Evolutionary conservation across 23 tunicate species (phyloP).

Genomic region (Styela clava): DNA sequence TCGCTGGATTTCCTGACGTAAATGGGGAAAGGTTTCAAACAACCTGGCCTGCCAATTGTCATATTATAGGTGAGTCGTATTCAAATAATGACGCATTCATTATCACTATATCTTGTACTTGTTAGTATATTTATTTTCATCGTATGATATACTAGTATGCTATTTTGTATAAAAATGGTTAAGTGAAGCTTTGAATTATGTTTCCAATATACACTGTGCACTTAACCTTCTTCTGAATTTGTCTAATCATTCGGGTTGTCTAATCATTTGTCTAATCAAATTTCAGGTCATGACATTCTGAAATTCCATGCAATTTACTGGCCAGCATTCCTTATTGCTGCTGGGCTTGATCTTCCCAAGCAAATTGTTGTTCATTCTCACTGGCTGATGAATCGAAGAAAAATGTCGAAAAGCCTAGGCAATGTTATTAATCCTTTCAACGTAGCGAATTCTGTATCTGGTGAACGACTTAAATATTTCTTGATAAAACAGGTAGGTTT

Average conservation of each 20-base stretch:
- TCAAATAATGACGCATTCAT: neutral
- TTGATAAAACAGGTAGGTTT: slow-evolving; percentile 29
- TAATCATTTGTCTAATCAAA: neutral
- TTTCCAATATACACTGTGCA: too few relatives aligned
- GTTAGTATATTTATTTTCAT: too few relatives aligned
- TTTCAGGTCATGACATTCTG: slow-evolving; percentile 56
- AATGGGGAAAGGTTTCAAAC: neutral
- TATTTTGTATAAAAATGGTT: too few relatives aligned
- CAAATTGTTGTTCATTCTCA: slow-evolving; percentile 73
- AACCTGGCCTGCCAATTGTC: slow-evolving; percentile 91
- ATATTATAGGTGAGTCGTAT: slow-evolving; percentile 45
- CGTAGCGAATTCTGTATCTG: slow-evolving; percentile 27
- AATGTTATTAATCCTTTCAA: slow-evolving; percentile 77
- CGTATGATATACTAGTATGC: too few relatives aligned
- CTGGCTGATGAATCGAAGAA: slow-evolving; percentile 58
- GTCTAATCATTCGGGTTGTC: too few relatives aligned
- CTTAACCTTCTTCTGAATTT: too few relatives aligned
- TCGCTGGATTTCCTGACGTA: slow-evolving; percentile 65
- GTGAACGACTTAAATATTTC: slow-evolving; percentile 52
- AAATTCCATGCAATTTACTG: slow-evolving; percentile 90
- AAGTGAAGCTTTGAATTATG: too few relatives aligned
- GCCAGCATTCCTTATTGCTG: slow-evolving; percentile 95
- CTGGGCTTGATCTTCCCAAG: slow-evolving; percentile 72
- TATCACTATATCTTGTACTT: neutral
- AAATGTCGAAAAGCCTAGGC: slow-evolving; percentile 93